phyloP scores from a whole-genome alignment of 2,113 vertebrate genomes.

The Petromus typicus region DNA sequence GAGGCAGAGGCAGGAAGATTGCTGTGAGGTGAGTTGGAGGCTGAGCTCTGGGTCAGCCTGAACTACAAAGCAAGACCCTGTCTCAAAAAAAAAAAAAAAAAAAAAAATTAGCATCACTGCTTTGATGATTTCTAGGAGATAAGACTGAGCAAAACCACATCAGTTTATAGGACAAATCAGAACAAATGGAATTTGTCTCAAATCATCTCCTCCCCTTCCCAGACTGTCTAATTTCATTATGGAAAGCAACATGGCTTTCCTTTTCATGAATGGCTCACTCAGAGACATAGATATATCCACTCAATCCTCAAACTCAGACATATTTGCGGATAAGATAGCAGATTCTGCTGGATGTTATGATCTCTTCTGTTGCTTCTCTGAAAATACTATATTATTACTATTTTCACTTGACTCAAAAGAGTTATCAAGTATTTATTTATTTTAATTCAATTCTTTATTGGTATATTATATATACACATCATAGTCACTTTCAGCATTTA shows the following conservation, averaged over 20 bases:
- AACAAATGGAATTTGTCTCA: not conserved
- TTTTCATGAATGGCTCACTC: not conserved
- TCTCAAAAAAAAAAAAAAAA: too few relatives aligned
- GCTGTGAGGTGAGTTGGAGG: too few relatives aligned
- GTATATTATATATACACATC: too few relatives aligned
- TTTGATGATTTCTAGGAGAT: constrained; percentile 36
- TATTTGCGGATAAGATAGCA: not conserved
- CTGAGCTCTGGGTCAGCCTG: too few relatives aligned
- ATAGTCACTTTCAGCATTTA: too few relatives aligned
- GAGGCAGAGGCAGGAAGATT: too few relatives aligned
- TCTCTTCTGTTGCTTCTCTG: constrained; percentile 25
- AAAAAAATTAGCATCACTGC: not conserved
- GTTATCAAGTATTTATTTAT: not conserved
- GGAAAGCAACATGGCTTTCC: not conserved
- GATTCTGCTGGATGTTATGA: not conserved
- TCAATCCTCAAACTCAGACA: not conserved
- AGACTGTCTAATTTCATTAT: not conserved
- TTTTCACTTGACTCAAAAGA: not conserved
- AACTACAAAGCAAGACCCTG: too few relatives aligned
- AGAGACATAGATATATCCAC: not conserved
- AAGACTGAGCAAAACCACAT: not conserved
- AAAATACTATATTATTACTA: not conserved
- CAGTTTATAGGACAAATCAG: not conserved
- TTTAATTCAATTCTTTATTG: too few relatives aligned
- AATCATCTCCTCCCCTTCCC: not conserved